Percentiles rank a stretch among this genome's conserved stretches.
Evolutionary conservation across 2,113 vertebrate species (phyloP).

Genomic region (Halichoeres trimaculatus): DNA sequence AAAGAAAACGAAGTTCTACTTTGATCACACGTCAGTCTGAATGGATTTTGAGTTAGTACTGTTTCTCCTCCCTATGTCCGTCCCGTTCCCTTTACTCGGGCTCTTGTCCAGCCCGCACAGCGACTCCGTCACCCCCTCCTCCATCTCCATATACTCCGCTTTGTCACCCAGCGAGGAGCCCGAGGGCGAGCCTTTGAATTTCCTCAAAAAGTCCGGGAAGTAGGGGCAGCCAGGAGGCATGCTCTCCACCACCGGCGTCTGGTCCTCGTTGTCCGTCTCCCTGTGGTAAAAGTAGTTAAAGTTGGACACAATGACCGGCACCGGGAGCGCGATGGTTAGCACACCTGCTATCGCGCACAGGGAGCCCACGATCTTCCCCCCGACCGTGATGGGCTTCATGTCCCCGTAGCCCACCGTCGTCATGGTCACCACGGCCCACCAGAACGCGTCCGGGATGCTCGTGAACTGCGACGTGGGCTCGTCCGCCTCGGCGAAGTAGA

Average conservation of each 20-base stretch:
- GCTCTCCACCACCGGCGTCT: conserved; percentile 89
- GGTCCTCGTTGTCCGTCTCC: conserved; percentile 96
- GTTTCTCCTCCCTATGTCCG: conserved; percentile 93
- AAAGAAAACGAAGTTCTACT: conserved; percentile 20
- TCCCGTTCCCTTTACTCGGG: conserved; percentile 92
- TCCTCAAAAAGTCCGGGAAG: conserved; percentile 93
- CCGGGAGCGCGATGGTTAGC: conserved; percentile 97
- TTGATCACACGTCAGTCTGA: conserved; percentile 97
- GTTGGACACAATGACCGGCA: conserved; percentile 99
- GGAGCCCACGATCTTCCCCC: conserved; percentile 98
- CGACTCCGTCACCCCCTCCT: conserved; percentile 97
- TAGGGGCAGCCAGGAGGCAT: conserved; percentile 92
- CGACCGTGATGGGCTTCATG: conserved; percentile 99
- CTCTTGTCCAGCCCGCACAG: conserved; percentile 93
- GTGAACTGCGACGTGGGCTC: conserved; percentile 96
- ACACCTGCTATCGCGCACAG: conserved; percentile 98
- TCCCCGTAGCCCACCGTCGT: conserved; percentile 99
- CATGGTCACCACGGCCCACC: conserved; percentile 99
- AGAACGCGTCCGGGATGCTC: conserved; percentile 99
- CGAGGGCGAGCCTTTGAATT: conserved; percentile 90
- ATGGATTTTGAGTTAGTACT: conserved; percentile 92
- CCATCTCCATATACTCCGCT: conserved; percentile 98
- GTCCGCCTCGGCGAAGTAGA: conserved; percentile 98
- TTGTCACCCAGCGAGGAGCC: conserved; percentile 96
- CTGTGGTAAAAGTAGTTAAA: conserved; percentile 99